Evolutionary conservation across 2,113 vertebrate species (phyloP).

Genomic region (Hydrolagus affinis): DNA sequence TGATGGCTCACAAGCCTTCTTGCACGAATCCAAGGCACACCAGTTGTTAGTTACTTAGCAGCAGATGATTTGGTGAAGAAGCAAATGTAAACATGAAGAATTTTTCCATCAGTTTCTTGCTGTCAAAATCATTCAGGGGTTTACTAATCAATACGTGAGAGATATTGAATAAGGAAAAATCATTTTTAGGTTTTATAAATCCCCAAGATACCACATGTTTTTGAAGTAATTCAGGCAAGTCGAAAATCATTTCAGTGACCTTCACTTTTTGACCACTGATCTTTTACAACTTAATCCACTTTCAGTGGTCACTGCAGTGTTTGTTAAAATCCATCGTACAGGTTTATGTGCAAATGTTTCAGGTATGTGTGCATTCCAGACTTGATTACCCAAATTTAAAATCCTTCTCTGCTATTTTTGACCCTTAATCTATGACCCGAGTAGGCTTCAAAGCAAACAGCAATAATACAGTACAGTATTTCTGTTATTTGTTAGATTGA

Average conservation of each 20-base stretch:
- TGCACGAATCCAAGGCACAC: neutral
- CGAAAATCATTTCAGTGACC: constrained; percentile 12
- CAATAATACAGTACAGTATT: neutral
- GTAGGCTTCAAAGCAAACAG: neutral
- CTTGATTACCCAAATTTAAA: neutral
- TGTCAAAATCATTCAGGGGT: neutral
- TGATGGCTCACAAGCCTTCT: neutral
- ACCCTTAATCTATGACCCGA: neutral
- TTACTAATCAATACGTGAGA: too few relatives aligned
- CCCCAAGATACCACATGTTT: neutral
- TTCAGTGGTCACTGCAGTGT: neutral
- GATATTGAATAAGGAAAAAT: neutral
- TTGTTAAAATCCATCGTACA: constrained; percentile 1
- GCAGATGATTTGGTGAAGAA: neutral
- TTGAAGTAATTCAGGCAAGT: constrained; percentile 15
- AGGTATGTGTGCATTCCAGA: neutral
- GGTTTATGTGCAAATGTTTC: neutral
- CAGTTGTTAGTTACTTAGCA: neutral
- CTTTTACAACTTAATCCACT: constrained; percentile 7
- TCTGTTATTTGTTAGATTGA: neutral
- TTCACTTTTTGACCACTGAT: constrained; percentile 2
- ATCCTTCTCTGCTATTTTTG: neutral
- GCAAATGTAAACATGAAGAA: neutral
- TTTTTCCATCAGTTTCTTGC: neutral
- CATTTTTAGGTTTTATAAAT: neutral